Conservation (phyloP, 1,140 invertebrate genomes). For the Drosophila kohkoa region DNA sequence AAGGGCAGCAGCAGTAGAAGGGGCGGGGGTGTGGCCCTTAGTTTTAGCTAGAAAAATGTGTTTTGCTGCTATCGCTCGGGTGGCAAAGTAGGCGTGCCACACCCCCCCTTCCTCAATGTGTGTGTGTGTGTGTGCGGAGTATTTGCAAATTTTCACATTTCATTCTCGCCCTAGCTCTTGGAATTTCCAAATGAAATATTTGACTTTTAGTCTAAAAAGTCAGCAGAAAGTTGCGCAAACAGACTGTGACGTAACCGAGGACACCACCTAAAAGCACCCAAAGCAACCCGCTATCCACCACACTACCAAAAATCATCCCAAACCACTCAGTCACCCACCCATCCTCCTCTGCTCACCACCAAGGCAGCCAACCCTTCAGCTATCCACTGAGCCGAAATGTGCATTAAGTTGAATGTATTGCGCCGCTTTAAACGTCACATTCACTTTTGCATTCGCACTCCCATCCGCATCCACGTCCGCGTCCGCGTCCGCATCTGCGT, state of each 20-base stretch:
- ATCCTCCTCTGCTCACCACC: not conserved
- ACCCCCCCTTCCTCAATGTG: not conserved
- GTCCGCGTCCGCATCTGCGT: not conserved
- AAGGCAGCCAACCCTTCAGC: not conserved
- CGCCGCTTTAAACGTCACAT: constrained; percentile 43
- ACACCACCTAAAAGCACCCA: constrained; percentile 3
- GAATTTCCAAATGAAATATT: constrained; percentile 83
- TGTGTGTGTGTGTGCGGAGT: constrained; percentile 13
- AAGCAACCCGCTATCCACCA: not conserved
- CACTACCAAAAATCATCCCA: not conserved
- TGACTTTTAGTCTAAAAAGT: constrained; percentile 80
- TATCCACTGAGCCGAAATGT: constrained; percentile 44
- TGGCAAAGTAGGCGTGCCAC: constrained; percentile 45
- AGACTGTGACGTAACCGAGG: constrained; percentile 62
- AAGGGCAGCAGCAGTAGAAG: not conserved
- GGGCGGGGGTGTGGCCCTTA: not conserved
- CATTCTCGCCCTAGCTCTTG: constrained; percentile 76
- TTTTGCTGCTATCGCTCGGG: constrained; percentile 56
- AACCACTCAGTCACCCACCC: constrained; percentile 15
- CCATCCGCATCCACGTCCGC: not conserved
- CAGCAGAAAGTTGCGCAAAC: constrained; percentile 76
- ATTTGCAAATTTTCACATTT: constrained; percentile 74
- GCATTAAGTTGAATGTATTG: constrained; percentile 53
- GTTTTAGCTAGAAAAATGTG: constrained; percentile 62
- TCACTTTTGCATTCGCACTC: constrained; percentile 3